phyloP scores from a whole-genome alignment of 2,888 invertebrate genomes.

The Thysanoteuthis rhombus region DNA sequence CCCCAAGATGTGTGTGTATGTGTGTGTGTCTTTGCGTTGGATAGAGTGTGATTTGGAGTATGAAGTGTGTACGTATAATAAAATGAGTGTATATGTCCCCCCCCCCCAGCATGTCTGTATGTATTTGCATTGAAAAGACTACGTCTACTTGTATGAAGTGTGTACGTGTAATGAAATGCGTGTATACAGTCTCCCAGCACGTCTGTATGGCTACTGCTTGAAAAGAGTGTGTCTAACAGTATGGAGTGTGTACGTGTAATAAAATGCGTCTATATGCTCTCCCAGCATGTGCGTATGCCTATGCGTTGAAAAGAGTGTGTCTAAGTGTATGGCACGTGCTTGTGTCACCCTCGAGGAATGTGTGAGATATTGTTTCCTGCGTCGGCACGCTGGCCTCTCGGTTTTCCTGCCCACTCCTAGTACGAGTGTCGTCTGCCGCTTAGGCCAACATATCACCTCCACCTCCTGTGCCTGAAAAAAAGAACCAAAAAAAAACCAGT shows the following conservation, averaged over 20 bases:
- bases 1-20: too few relatives aligned
- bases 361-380: constrained; percentile 12
- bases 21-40: not conserved
- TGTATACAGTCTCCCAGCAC: not conserved
- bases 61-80: not conserved
- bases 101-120: not conserved
- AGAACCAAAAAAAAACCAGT: too few relatives aligned
- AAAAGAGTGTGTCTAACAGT: not conserved
- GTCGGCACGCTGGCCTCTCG: not conserved
- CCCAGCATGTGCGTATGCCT: not conserved
- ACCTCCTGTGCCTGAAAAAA: too few relatives aligned
- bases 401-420: not conserved
- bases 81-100: not conserved
- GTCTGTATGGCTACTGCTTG: not conserved
- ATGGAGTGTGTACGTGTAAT: not conserved
- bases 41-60: not conserved
- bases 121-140: not conserved
- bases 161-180: not conserved
- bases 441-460: not conserved
- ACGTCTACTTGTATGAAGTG: not conserved
- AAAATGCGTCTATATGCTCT: not conserved
- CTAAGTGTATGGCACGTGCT: not conserved
- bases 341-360: not conserved
- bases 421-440: constrained; percentile 12
- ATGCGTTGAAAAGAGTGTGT: not conserved